phyloP scores from a whole-genome alignment of 2,797 vertebrate species.

The Martes flavigula region DNA sequence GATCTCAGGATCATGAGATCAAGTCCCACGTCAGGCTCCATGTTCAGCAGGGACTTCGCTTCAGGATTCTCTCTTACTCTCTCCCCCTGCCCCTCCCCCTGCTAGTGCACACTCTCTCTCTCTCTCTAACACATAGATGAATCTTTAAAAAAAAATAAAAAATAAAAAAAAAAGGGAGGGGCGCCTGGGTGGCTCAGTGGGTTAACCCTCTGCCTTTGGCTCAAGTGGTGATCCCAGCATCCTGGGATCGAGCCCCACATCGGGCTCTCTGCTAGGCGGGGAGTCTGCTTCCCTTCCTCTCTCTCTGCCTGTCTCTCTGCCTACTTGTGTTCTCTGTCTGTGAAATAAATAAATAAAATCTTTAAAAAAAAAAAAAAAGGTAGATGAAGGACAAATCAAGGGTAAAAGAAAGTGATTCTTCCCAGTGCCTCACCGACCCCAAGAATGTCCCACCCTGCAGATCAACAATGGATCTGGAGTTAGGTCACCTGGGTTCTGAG shows the following conservation, averaged over 20 bases:
- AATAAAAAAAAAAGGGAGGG: background rate
- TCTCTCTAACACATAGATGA: background rate
- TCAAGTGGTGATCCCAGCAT: too few relatives aligned
- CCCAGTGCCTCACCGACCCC: background rate
- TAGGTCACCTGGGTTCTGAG: background rate
- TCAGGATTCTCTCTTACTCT: background rate
- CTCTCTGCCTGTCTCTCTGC: too few relatives aligned
- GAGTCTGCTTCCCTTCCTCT: too few relatives aligned
- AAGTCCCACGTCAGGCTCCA: background rate
- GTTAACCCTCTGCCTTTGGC: too few relatives aligned
- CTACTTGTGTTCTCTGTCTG: too few relatives aligned
- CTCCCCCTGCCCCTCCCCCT: background rate
- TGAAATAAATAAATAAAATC: too few relatives aligned
- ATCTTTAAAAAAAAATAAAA: background rate
- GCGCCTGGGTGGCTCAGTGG: too few relatives aligned
- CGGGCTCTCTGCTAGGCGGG: too few relatives aligned
- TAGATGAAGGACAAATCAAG: background rate
- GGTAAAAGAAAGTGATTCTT: background rate
- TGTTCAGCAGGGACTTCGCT: background rate
- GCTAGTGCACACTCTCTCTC: background rate
- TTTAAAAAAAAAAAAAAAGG: background rate
- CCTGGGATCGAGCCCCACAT: too few relatives aligned
- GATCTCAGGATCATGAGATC: background rate
- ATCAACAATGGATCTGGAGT: background rate
- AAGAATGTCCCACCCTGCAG: background rate